Evolutionary conservation across 2,888 invertebrate species (phyloP), one percentile per base, ranked within the genome.

Genomic region (Erebia ligea): DNA sequence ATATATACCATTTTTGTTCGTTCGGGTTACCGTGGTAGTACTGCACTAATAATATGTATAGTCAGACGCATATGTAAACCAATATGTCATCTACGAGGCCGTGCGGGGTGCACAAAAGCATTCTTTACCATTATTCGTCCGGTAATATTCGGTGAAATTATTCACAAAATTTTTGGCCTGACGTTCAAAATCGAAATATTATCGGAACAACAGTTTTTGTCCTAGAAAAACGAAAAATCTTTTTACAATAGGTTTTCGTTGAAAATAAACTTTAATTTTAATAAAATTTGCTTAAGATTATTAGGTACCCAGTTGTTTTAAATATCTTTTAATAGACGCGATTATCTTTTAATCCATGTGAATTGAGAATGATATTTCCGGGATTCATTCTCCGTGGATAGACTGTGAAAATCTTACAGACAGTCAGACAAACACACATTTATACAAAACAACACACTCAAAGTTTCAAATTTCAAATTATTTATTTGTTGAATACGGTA

Each of bases 11-110:
- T n/a, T n/a, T 50, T 50, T 1, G 34, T n/a, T n/a, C n/a, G 15
- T 52, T 59, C 62, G 70, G 70, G 68, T 69, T 65, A 71, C 76
- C 72, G 71, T 82, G 75, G 82, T 80, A 80, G 17, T 34, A 5
- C 15, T 13, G 40, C 62, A 69, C 70, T 76, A 58, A 74, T 76
- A 58, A 74, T 75, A 76, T 70, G 76, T 77, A 80, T 76, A 78
- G 72, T 79, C 77, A 78, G 80, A 78, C 73, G 78, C 81, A 45
- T 61, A 84, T 80, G 82, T 82, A 80, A 83, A 84, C 84, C 86
- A 88, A 89, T 90, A 89, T 89, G 88, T 88, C 87, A 89, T 86
- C 77, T 78, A 78, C 76, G 81, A 73, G 79, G 74, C 79, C 76
- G 76, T 77, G 76, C 70, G 72, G 70, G 77, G 77, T 79, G 78